phyloP scores from a whole-genome alignment of 2,113 vertebrate genomes.

The Garra rufa region DNA sequence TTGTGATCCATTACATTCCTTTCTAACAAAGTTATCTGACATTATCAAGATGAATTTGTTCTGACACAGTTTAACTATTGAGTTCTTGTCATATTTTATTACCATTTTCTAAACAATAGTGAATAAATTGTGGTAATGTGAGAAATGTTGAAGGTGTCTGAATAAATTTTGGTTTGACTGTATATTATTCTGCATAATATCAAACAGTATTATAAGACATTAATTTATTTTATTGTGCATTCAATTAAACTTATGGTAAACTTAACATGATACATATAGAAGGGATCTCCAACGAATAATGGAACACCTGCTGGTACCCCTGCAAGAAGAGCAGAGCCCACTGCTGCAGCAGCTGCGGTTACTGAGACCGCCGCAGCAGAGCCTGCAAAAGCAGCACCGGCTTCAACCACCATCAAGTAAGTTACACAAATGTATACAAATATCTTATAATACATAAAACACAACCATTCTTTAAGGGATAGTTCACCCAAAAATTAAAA shows the following conservation, averaged over 20 bases:
- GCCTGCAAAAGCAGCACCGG: conserved; percentile 17
- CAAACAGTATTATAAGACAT: background rate
- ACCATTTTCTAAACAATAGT: no score
- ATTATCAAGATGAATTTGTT: no score
- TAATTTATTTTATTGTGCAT: background rate
- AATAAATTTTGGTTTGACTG: no score
- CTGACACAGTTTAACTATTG: no score
- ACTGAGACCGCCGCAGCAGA: conserved; percentile 2
- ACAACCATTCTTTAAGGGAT: background rate
- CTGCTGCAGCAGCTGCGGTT: conserved; percentile 59
- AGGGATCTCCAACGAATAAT: conserved; percentile 89
- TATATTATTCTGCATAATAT: background rate
- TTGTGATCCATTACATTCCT: no score
- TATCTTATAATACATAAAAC: background rate
- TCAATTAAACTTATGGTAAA: background rate
- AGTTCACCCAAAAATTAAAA: no score
- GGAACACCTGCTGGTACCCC: conserved; percentile 86
- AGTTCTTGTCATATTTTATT: no score
- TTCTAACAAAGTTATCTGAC: no score
- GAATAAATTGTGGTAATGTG: no score
- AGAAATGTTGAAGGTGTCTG: no score
- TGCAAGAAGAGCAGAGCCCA: conserved; percentile 80
- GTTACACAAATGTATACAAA: background rate
- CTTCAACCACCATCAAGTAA: conserved; percentile 32
- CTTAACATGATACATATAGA: conserved; percentile 24